Percentiles rank a stretch among this genome's conserved stretches.
These are phyloP conservation scores for Anoncus sp. DNA, from an alignment of 2,888 invertebrate species.

Conservation along the genomic window DNA sequence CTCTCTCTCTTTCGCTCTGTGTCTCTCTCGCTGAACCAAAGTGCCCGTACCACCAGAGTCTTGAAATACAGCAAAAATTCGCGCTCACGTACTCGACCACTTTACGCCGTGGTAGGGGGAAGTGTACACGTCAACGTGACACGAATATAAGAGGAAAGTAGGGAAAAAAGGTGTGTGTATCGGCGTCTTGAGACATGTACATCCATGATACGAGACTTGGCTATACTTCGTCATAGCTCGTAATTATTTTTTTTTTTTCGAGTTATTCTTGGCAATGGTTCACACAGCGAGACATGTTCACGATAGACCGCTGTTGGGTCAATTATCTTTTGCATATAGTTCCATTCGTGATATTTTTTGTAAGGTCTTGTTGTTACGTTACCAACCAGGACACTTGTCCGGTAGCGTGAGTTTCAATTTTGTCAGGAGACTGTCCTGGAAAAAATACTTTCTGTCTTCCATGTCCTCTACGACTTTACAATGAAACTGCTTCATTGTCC, in stretches of 20 bases:
- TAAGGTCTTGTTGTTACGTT: too few relatives aligned
- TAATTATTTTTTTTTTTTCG: conserved; percentile 10
- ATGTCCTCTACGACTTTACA: too few relatives aligned
- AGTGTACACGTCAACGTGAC: conserved; percentile 68
- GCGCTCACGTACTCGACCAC: conserved; percentile 68
- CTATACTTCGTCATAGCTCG: conserved; percentile 5
- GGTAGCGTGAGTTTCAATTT: too few relatives aligned
- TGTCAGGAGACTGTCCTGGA: too few relatives aligned
- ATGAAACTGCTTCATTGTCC: too few relatives aligned
- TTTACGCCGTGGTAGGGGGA: conserved; percentile 64
- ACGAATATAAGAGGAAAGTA: conserved; percentile 62
- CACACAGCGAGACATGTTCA: too few relatives aligned
- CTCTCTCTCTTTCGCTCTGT: conserved; percentile 30
- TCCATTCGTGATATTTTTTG: too few relatives aligned
- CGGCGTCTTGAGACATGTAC: conserved; percentile 18
- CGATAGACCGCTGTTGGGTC: too few relatives aligned
- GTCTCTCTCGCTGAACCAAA: conserved; percentile 41
- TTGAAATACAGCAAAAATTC: conserved; percentile 67
- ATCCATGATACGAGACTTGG: not conserved
- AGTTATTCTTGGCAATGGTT: too few relatives aligned
- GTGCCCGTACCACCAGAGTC: conserved; percentile 64
- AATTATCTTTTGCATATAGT: too few relatives aligned
- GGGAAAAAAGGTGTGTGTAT: conserved; percentile 30
- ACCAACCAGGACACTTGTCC: too few relatives aligned
- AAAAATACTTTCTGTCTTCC: too few relatives aligned